A percentile compares a stretch with the other conserved stretches of the same genome.
These are phyloP conservation scores for Accipiter cooperii DNA, from an alignment of 2,113 vertebrate genomes.

Conservation along the genomic window DNA sequence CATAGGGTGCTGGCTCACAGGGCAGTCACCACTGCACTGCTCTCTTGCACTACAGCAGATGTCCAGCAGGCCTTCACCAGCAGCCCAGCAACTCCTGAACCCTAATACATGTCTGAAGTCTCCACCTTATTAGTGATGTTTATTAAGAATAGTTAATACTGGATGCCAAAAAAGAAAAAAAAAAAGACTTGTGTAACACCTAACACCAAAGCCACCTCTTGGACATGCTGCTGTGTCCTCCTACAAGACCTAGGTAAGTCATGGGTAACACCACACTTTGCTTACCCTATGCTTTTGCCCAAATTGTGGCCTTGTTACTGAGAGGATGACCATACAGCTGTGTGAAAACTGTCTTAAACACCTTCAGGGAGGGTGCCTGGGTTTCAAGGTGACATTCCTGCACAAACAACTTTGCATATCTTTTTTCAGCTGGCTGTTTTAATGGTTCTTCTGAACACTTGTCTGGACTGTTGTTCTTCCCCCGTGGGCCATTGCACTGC, in stretches of 20 bases:
- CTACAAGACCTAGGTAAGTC: neutral
- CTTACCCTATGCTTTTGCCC: neutral
- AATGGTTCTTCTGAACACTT: neutral
- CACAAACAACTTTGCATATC: neutral
- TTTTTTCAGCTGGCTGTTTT: neutral
- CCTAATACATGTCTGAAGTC: neutral
- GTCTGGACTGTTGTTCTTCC: neutral
- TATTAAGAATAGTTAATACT: neutral
- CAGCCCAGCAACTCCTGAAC: neutral
- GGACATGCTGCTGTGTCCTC: neutral
- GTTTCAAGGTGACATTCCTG: neutral
- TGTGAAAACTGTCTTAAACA: neutral
- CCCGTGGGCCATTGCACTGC: neutral
- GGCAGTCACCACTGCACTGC: neutral
- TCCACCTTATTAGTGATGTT: neutral
- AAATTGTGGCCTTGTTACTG: rapidly evolving
- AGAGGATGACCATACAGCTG: neutral
- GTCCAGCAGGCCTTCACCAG: neutral
- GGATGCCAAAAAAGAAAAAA: neutral
- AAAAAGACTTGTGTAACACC: neutral
- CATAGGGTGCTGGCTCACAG: neutral
- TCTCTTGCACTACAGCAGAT: neutral
- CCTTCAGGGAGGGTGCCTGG: neutral
- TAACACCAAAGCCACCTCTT: neutral
- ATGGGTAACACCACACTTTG: neutral